phyloP scores from a whole-genome alignment of 92 coral and sea anemone species.

The Galaxea fascicularis region DNA sequence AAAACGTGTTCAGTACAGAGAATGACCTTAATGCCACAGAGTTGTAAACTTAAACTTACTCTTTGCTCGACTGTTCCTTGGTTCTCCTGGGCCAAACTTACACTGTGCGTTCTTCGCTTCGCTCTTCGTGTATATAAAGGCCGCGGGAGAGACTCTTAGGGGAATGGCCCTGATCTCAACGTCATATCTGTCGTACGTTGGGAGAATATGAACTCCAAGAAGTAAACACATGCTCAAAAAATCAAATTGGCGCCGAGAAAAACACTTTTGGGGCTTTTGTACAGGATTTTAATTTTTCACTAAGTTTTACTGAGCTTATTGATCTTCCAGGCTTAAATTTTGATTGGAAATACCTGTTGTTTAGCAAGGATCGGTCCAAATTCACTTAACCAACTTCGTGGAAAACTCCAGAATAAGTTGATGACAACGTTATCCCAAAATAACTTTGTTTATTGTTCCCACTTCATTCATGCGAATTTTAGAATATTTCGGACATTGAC shows the following conservation, averaged over 20 bases:
- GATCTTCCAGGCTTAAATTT: neutral
- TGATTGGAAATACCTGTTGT: neutral
- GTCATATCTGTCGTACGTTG: neutral
- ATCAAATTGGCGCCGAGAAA: neutral
- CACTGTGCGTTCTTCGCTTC: too few relatives aligned
- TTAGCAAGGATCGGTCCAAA: neutral
- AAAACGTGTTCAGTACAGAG: neutral
- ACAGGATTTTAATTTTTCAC: too few relatives aligned
- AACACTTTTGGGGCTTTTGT: too few relatives aligned
- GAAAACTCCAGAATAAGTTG: neutral
- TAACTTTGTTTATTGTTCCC: neutral
- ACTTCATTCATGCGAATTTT: neutral
- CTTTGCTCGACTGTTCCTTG: neutral
- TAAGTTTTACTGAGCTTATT: neutral
- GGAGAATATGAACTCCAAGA: neutral
- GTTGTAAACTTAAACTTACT: neutral
- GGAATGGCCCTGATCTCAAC: slow-evolving; percentile 3
- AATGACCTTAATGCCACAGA: neutral
- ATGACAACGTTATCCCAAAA: neutral
- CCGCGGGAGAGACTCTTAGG: neutral
- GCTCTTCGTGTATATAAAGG: neutral
- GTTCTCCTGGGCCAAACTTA: too few relatives aligned
- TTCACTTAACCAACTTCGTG: neutral
- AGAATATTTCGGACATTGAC: neutral
- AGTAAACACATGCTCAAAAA: neutral